Evolutionary conservation across 2,888 invertebrate species (phyloP), one percentile per base, ranked within the genome.

Genomic region (Ichneumoninae sp.): DNA sequence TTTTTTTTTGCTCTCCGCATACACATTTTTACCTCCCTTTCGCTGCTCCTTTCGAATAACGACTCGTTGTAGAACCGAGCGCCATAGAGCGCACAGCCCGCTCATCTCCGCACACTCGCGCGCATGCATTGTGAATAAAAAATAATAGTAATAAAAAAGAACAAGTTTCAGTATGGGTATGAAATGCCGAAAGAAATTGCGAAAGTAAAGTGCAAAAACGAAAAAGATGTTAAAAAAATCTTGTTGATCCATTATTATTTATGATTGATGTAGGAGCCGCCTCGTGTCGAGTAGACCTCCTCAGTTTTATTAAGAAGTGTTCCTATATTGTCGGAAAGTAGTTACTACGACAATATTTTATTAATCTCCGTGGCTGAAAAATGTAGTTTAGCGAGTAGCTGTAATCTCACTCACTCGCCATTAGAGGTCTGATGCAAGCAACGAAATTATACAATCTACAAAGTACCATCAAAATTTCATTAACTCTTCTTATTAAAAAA

Each of bases 121-220:
- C 66, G n/a, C 16, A 33, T 44, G 57, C 19, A 60, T 65, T 68
- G 75, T 82, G 50, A 75, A 81, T 79, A 75, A 82, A 30, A 50
- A 26, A 36, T 3, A 52, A 33, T 5, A 71, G n/a, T 70, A 6
- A 30, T 47, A 10, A n/a, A 50, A 68, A 19, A 57, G n/a, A 50
- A 33, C 26, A 77, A 87, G 80, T 85, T 82, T 83, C 76, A 80
- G 85, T 86, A 86, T 83, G 70, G 81, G 85, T 13, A 60, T 73
- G 73, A 80, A 87, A 84, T 76, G 68, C 44, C 26, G 63, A 60
- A 65, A 13, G 44, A 70, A 70, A 70, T 36, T 33, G 40, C 71
- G 40, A 79, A 40, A 33, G 16, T 22, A 70, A 83, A 66, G 44
- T 65, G 44, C 3, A n/a, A 19, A 26, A 30, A 13, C 16, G 3